A percentile compares a stretch with the other conserved stretches of the same genome.
Conservation (phyloP, 2,797 vertebrate genomes). For the Oceanodroma leucorhoa region DNA sequence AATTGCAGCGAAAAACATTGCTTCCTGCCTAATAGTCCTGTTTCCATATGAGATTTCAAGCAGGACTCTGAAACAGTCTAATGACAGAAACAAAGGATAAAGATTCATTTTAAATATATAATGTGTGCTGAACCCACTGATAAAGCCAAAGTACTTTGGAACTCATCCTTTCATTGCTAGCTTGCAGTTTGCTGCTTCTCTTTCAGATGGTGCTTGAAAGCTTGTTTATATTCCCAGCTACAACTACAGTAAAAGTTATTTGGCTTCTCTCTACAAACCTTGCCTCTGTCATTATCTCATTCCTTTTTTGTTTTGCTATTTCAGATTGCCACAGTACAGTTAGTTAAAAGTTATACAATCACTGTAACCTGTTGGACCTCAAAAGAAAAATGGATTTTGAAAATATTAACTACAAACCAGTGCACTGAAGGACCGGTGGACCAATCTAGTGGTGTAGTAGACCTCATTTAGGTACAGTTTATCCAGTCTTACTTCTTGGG, state of each 20-base stretch:
- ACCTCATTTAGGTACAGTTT: background rate
- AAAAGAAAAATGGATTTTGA: background rate
- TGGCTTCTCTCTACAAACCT: background rate
- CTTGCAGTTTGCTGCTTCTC: background rate
- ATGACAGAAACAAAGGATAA: background rate
- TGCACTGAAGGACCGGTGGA: background rate
- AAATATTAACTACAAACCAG: background rate
- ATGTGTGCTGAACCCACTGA: background rate
- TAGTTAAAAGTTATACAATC: background rate
- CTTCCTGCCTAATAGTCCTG: background rate
- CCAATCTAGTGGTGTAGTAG: background rate
- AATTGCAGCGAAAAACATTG: background rate
- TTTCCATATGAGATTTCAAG: background rate
- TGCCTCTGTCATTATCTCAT: background rate
- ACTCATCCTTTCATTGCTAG: background rate
- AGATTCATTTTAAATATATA: background rate
- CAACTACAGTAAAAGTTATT: background rate
- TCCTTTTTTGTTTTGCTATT: background rate
- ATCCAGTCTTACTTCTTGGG: background rate
- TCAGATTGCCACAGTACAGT: background rate
- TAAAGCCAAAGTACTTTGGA: background rate
- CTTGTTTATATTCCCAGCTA: background rate
- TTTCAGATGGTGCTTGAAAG: background rate
- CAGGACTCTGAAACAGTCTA: background rate
- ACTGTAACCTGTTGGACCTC: background rate